Conservation (phyloP, 2,113 vertebrate genomes). For the Miniopterus natalensis region DNA sequence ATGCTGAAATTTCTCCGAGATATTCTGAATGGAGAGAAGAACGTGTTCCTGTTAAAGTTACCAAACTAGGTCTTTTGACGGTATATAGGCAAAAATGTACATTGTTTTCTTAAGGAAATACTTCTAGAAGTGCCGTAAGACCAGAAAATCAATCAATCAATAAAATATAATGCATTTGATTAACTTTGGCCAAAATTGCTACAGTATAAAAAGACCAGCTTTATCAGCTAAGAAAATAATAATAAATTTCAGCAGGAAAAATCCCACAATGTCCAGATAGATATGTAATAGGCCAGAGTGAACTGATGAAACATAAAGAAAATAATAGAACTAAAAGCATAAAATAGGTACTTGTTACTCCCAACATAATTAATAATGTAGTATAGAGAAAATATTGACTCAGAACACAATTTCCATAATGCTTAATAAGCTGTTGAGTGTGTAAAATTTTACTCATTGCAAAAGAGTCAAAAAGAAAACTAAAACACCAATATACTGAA, state of each 20-base stretch:
- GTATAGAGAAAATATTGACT: neutral
- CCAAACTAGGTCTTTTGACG: neutral
- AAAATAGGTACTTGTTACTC: neutral
- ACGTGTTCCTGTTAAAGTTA: neutral
- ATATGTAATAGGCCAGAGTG: neutral
- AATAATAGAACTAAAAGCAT: neutral
- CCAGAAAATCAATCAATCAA: neutral
- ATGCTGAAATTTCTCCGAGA: neutral
- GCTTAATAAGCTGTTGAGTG: constrained; percentile 1
- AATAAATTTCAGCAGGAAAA: constrained; percentile 13
- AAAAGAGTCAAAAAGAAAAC: neutral
- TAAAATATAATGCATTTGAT: neutral
- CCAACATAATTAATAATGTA: neutral
- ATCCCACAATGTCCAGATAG: constrained; percentile 35
- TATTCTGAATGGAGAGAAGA: neutral
- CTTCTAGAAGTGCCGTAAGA: neutral
- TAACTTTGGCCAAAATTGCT: neutral
- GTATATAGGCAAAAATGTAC: neutral
- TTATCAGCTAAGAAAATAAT: neutral
- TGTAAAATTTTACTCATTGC: neutral
- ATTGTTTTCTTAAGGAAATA: constrained; percentile 9
- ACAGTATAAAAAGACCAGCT: neutral
- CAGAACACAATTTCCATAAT: neutral
- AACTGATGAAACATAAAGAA: constrained; percentile 20
- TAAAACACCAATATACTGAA: neutral